Percentiles rank a stretch among this genome's conserved stretches.
phyloP scores from a whole-genome alignment of 2,113 vertebrate genomes.

The Stigmatopora argus region DNA sequence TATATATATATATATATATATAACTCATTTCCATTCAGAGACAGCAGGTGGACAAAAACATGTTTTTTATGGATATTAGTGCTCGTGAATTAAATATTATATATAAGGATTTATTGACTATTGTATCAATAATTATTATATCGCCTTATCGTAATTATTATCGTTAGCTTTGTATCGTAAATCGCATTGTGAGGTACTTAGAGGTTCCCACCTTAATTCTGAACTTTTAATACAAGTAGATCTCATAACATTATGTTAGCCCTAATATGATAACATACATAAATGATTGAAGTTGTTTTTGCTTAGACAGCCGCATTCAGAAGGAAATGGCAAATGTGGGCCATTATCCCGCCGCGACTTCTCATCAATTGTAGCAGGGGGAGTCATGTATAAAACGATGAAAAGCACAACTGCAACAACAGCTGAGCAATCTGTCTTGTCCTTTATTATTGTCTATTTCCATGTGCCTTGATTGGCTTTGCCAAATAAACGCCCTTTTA shows the following conservation, averaged over 20 bases:
- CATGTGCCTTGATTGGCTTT: conserved; percentile 56
- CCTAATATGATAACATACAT: conserved; percentile 7
- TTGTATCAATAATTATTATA: too few species aligned
- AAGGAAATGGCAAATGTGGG: conserved; percentile 31
- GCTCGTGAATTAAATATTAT: too few species aligned
- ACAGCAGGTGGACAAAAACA: too few species aligned
- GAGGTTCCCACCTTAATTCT: neutral
- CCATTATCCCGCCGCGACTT: conserved; percentile 35
- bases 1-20: too few species aligned
- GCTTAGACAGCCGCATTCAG: conserved; percentile 13
- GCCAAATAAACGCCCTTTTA: conserved; percentile 39
- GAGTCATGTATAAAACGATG: conserved; percentile 45
- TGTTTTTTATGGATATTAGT: too few species aligned
- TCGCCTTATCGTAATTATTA: too few species aligned
- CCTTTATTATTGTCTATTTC: conserved; percentile 50
- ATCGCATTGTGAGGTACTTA: too few species aligned
- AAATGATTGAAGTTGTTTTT: conserved; percentile 25
- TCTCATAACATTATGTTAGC: conserved; percentile 2
- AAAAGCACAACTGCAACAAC: conserved; percentile 35
- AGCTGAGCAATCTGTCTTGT: conserved; percentile 46
- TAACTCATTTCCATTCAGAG: too few species aligned
- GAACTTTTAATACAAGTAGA: neutral
- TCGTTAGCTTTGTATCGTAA: too few species aligned
- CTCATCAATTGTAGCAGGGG: conserved; percentile 47
- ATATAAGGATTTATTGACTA: too few species aligned